phyloP scores from a whole-genome alignment of 1,140 invertebrate genomes.

The Rhopalosiphum padi region DNA sequence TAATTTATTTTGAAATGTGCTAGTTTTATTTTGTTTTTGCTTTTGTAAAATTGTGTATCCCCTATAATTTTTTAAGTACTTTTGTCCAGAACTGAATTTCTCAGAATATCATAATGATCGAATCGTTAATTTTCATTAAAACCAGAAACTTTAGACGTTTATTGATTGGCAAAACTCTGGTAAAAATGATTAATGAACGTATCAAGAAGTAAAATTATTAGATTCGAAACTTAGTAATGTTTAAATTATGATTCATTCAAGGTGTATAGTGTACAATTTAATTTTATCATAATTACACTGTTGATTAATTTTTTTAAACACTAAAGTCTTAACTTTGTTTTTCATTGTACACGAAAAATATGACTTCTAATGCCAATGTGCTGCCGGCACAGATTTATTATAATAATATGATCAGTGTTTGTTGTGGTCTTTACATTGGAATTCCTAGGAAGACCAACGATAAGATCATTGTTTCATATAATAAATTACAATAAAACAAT shows the following conservation, averaged over 20 bases:
- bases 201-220: background rate
- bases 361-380: background rate
- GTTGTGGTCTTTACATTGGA: background rate
- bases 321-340: background rate
- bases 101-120: background rate
- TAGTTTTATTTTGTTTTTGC: background rate
- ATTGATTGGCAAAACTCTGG: background rate
- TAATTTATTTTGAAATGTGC: background rate
- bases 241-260: slow-evolving; percentile 22
- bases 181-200: slow-evolving; percentile 45
- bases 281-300: background rate
- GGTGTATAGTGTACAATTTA: background rate
- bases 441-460: background rate
- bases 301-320: background rate
- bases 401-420: background rate
- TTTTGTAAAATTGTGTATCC: background rate
- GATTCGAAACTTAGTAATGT: background rate
- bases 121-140: slow-evolving; percentile 51
- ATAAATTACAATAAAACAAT: background rate
- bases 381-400: background rate
- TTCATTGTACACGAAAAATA: background rate
- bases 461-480: background rate
- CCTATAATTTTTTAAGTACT: background rate
- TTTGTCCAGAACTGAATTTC: slow-evolving; percentile 2
- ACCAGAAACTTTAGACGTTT: slow-evolving; percentile 43